phyloP scores from a whole-genome alignment of 1,140 invertebrate species.

The Drosophila ananassae region DNA sequence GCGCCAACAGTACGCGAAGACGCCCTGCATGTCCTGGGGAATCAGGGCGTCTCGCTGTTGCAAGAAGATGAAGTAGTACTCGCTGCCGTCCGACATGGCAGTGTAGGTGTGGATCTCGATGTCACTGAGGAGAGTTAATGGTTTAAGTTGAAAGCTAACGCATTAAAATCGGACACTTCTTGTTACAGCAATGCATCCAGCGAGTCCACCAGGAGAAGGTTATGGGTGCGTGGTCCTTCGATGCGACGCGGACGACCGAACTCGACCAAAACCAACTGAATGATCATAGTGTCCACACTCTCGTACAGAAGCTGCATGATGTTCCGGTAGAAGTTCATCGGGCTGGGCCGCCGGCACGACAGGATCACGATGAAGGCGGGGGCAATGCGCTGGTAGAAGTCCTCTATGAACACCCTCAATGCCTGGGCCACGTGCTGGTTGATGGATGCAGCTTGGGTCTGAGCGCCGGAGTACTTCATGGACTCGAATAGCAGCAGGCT shows the following conservation, averaged over 20 bases:
- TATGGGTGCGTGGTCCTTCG: slow-evolving; percentile 38
- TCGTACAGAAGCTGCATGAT: slow-evolving; percentile 67
- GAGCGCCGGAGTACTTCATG: slow-evolving; percentile 52
- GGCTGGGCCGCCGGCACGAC: slow-evolving; percentile 56
- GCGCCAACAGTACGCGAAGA: slow-evolving; percentile 66
- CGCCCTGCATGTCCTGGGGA: slow-evolving; percentile 49
- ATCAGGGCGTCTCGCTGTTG: slow-evolving; percentile 51
- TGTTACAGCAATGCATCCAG: slow-evolving; percentile 53
- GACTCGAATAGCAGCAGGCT: slow-evolving; percentile 59
- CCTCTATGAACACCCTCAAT: slow-evolving; percentile 50
- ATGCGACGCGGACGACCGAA: slow-evolving; percentile 19
- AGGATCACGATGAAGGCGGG: slow-evolving; percentile 60
- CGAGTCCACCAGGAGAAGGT: slow-evolving; percentile 58
- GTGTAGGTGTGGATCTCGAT: slow-evolving; percentile 57
- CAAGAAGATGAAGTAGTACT: slow-evolving; percentile 67
- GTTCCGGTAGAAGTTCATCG: slow-evolving; percentile 60
- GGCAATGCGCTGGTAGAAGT: slow-evolving; percentile 57
- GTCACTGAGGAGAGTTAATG: slow-evolving; percentile 21
- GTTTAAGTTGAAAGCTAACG: neutral
- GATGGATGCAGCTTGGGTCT: slow-evolving; percentile 50
- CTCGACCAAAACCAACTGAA: slow-evolving; percentile 53
- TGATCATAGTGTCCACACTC: slow-evolving; percentile 61
- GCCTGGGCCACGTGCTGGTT: slow-evolving; percentile 58
- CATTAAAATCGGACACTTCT: neutral
- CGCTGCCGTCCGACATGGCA: slow-evolving; percentile 36